Base-by-base conservation (phyloP, 2,888 invertebrate genomes). In the Epinotia demarniana region DNA sequence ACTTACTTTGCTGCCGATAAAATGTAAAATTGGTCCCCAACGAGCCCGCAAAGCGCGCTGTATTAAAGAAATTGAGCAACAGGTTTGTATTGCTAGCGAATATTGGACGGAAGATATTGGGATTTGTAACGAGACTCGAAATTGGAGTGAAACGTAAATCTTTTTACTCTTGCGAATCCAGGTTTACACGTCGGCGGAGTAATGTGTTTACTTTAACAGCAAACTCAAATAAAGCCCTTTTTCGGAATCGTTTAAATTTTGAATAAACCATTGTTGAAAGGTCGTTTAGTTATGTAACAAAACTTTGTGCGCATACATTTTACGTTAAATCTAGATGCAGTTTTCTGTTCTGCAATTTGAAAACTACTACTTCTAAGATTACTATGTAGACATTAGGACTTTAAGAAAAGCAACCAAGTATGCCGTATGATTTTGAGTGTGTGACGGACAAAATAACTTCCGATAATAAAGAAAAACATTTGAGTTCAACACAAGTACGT, bases 21-120 rank as follows among this genome's bases (percentile, higher is more conserved):
- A 70, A 75, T 71, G 71, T 63, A 75, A 66, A 75, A 77, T 72
- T 75, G 71, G 67, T 68, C 71, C 73, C 77, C 71, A 66, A 70
- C 74, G 70, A 75, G 63, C 57, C 57, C 76, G 73, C 72, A 67
- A 74, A 77, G 71, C 58, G 66, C 64, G 39, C 49, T 70, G 70
- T 27, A 75, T 75, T 75, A 75, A 70, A 71, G 75, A 70, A 75
- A 75, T 66, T 60, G 43, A 60, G 75, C 75, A 75, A 75, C 75
- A 75, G 75, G 75, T 75, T 53, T 63, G 70, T 75, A 70, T 64
- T 69, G 73, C 74, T 23, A 70, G 70, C 64, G 70, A 75, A 70
- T 66, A 70, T 75, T 70, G 75, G 64, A 58, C 60, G 70, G 70
- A 70, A 75, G 70, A 75, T 75, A 70, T 70, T 60, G 64, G 74